Evolutionary conservation across 1,140 invertebrate genomes (phyloP).

Genomic region (Ruditapes philippinarum): DNA sequence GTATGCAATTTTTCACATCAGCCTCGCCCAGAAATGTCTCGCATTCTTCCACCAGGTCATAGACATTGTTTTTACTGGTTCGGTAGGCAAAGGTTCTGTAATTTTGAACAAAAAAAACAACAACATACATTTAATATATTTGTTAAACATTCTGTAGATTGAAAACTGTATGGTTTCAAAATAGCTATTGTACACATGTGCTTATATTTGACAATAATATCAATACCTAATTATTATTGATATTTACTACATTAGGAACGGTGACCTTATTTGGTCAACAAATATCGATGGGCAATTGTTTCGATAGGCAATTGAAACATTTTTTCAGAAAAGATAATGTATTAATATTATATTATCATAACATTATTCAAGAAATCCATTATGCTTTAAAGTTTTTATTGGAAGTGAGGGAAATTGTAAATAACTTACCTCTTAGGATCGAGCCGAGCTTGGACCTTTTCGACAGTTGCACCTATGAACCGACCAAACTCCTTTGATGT

Average conservation of each 20-base stretch:
- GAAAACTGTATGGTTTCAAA: neutral
- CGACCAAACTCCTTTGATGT: constrained; percentile 28
- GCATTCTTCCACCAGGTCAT: neutral
- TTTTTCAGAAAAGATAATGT: neutral
- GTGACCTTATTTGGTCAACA: neutral
- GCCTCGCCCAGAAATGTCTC: too few species aligned
- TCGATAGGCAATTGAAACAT: too few species aligned
- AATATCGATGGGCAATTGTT: neutral
- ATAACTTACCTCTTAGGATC: constrained; percentile 27
- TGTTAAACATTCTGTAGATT: neutral
- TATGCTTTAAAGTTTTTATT: neutral
- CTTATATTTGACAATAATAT: too few species aligned
- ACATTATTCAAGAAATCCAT: too few species aligned
- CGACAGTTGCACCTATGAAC: constrained; percentile 9
- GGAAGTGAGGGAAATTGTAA: neutral
- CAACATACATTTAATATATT: neutral
- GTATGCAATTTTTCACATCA: too few species aligned
- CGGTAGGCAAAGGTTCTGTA: neutral
- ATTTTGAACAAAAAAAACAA: neutral
- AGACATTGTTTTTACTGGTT: neutral
- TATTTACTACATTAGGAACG: neutral
- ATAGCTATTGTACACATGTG: neutral
- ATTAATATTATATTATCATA: too few species aligned
- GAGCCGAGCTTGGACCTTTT: constrained; percentile 25
- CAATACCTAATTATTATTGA: neutral